Percentiles rank a stretch among this genome's conserved stretches.
phyloP scores from a whole-genome alignment of 1,140 invertebrate genomes.

The Trichomalopsis sarcophagae region DNA sequence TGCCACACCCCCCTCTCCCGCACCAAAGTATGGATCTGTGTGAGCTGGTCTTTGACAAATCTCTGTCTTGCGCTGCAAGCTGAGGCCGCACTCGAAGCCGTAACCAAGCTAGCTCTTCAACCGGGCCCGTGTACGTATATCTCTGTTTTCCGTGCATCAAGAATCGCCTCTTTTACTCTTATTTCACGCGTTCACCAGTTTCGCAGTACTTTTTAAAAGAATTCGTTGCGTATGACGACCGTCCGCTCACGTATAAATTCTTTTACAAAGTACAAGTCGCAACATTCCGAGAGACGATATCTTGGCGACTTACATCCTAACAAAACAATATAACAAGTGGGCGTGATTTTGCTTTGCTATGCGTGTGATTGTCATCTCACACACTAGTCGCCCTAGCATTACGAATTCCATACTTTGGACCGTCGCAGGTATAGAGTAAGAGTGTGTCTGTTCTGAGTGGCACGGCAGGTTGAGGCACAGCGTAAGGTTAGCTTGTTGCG shows the following conservation, averaged over 20 bases:
- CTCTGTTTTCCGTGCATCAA: conserved; percentile 23
- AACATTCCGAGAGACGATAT: conserved; percentile 39
- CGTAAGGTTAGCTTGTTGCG: conserved; percentile 69
- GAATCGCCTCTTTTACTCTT: neutral
- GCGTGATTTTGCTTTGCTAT: conserved; percentile 56
- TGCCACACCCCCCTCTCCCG: conserved; percentile 73
- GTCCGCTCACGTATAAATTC: neutral
- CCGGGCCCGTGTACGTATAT: conserved; percentile 60
- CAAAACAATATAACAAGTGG: conserved; percentile 20
- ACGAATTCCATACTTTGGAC: conserved; percentile 74
- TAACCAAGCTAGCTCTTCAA: conserved; percentile 61
- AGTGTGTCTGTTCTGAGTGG: conserved; percentile 72
- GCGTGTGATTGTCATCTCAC: conserved; percentile 56
- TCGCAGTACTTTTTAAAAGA: neutral
- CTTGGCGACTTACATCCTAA: conserved; percentile 59
- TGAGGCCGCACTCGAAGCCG: conserved; percentile 65
- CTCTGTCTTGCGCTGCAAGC: conserved; percentile 62
- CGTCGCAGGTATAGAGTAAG: conserved; percentile 73
- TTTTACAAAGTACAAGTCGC: neutral
- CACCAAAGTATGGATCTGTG: conserved; percentile 75
- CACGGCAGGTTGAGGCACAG: conserved; percentile 73
- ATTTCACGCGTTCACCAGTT: neutral
- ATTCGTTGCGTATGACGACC: neutral
- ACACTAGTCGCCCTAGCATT: conserved; percentile 64
- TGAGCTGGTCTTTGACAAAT: conserved; percentile 67